Conservation (phyloP, 2,113 vertebrate species). For the Meles meles region DNA sequence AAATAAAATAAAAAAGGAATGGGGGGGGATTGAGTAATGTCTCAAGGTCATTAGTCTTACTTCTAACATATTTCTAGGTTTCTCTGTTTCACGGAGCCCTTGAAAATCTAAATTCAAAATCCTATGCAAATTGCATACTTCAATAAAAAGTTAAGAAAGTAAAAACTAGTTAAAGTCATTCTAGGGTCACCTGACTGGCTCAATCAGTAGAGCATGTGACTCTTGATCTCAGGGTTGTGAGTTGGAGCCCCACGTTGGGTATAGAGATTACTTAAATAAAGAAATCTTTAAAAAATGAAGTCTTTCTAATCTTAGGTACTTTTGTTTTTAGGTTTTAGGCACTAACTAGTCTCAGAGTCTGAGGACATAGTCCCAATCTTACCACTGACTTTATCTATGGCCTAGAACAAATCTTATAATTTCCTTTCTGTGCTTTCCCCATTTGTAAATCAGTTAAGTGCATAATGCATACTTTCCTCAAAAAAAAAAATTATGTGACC, state of each 20-base stretch:
- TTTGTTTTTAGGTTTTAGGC: constrained; percentile 9
- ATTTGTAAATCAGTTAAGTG: not conserved
- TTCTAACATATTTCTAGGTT: not conserved
- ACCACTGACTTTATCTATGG: not conserved
- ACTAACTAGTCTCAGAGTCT: not conserved
- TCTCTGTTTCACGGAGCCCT: constrained; percentile 18
- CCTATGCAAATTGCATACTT: not conserved
- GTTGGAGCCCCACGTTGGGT: not conserved
- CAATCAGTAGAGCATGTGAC: not conserved
- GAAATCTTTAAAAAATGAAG: not conserved
- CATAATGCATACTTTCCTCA: not conserved
- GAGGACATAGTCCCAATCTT: not conserved
- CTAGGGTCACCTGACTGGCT: not conserved
- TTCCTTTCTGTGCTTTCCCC: not conserved
- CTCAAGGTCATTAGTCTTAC: not conserved
- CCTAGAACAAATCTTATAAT: not conserved
- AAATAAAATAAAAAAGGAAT: not conserved
- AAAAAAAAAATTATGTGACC: constrained; percentile 15
- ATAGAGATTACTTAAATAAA: not conserved
- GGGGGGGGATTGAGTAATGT: not conserved
- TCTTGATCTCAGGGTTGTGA: not conserved
- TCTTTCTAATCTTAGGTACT: not conserved
- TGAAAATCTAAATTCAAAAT: constrained; percentile 13
- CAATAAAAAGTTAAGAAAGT: not conserved
- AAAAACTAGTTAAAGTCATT: not conserved